A percentile compares a stretch with the other conserved stretches of the same genome.
Evolutionary conservation across 2,888 invertebrate genomes (phyloP).

Genomic region (Noctuana brunneofusca): DNA sequence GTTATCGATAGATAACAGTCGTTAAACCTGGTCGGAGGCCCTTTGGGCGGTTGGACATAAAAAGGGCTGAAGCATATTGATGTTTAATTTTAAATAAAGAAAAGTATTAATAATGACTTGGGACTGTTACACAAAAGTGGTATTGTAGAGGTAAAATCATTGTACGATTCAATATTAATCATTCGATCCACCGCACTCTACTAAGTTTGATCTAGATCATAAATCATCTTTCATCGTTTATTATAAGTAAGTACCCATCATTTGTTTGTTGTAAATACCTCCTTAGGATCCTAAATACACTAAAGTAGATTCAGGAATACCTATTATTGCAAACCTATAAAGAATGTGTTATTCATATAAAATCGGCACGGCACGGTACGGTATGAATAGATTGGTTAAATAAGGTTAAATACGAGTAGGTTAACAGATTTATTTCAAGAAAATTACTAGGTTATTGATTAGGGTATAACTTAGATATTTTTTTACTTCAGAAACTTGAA

Average conservation of each 20-base stretch:
- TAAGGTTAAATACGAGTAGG: no score
- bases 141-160: background rate
- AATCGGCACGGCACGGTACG: background rate
- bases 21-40: no score
- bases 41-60: no score
- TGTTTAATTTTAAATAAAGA: no score
- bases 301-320: background rate
- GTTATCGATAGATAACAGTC: no score
- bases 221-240: constrained; percentile 39
- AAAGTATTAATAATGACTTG: no score
- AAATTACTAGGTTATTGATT: background rate
- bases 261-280: background rate
- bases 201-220: constrained; percentile 40
- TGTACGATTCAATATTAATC: background rate
- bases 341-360: background rate
- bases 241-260: constrained; percentile 9
- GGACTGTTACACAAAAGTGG: no score
- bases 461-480: background rate
- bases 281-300: background rate
- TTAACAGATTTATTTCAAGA: background rate
- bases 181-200: background rate
- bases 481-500: no score
- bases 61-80: no score
- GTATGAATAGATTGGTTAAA: background rate
- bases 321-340: background rate